Conservation (phyloP, 2,888 invertebrate species). For the Chrysina gloriosa region DNA sequence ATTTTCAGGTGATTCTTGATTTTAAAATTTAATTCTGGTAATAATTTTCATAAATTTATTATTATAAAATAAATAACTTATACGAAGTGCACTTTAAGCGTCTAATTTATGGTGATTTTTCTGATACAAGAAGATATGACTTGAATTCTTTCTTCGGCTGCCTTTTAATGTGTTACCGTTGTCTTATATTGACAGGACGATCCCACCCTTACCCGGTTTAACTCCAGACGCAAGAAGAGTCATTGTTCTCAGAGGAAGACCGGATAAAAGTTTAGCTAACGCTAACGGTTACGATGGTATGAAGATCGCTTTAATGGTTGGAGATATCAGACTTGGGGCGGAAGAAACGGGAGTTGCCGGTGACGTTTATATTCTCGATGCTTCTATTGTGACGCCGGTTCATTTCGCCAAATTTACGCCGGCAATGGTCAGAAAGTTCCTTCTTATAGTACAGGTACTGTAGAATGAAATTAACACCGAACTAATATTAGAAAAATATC, state of each 20-base stretch:
- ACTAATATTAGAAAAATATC: too few species aligned
- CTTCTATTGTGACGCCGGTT: conserved; percentile 79
- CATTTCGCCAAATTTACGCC: conserved; percentile 90
- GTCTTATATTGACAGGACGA: conserved; percentile 72
- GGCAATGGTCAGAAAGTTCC: conserved; percentile 83
- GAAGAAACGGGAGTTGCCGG: conserved; percentile 86
- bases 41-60: too few species aligned
- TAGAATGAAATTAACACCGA: too few species aligned
- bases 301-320: conserved; percentile 87
- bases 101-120: too few species aligned
- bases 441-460: conserved; percentile 83
- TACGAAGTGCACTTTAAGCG: too few species aligned
- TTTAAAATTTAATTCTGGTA: too few species aligned
- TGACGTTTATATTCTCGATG: conserved; percentile 85
- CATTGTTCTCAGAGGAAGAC: conserved; percentile 78
- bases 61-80: too few species aligned
- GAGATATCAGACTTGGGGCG: conserved; percentile 81
- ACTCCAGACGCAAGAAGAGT: conserved; percentile 85
- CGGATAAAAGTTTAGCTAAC: conserved; percentile 76
- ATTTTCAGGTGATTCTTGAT: too few species aligned
- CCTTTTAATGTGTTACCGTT: too few species aligned
- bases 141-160: too few species aligned
- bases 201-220: conserved; percentile 84
- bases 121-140: too few species aligned
- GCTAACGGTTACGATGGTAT: conserved; percentile 81